Base-by-base conservation (phyloP, 2,113 vertebrate genomes). In the Burhinus bistriatus region DNA sequence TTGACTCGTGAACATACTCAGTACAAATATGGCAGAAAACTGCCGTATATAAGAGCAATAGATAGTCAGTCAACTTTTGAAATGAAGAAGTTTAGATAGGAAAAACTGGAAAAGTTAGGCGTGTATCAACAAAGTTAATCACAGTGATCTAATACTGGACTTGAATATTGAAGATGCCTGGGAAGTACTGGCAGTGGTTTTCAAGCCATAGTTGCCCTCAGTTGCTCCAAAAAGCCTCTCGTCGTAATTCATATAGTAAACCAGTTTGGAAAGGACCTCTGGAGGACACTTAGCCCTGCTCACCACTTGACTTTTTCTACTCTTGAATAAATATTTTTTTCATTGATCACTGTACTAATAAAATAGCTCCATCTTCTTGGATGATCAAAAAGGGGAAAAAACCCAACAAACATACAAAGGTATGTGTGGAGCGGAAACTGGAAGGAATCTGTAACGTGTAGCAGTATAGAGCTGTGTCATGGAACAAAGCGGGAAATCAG, bases 101-200 rank as follows among this genome's bases (percentile, higher is more conserved):
- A 79, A 38, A 55, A 75, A 13, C 5, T 21, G 4, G n/a, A 29
- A 15, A 38, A 78, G 15, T 38, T 83, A 12, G 8, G 3, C 78
- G 15, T 55, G 5, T n/a, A 30, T 58, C 14, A 36, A 3, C 52
- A 49, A n/a, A 25, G 5, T 76, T 77, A 52, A 62, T 81, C 2
- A 2, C 9, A 9, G 7, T 49, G 17, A 40, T 73, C 25, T 79
- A 52, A n/a, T 52, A 14, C 12, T 65, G 23, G n/a, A 42, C 21
- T 93, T 90, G 1, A 62, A 0, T 61, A 36, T 19, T 42, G 1
- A 66, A 44, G 27, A 32, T 49, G 9, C 0, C 0, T 62, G 52
- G 72, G 25, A 69, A 44, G 47, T 40, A 15, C 16, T 45, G 19
- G 21, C 42, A n/a, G 1, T 61, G 45, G 6, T 65, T 30, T 79